A percentile compares a stretch with the other conserved stretches of the same genome.
Evolutionary conservation across 2,888 invertebrate genomes (phyloP).

Genomic region (Xestobium rufovillosum): DNA sequence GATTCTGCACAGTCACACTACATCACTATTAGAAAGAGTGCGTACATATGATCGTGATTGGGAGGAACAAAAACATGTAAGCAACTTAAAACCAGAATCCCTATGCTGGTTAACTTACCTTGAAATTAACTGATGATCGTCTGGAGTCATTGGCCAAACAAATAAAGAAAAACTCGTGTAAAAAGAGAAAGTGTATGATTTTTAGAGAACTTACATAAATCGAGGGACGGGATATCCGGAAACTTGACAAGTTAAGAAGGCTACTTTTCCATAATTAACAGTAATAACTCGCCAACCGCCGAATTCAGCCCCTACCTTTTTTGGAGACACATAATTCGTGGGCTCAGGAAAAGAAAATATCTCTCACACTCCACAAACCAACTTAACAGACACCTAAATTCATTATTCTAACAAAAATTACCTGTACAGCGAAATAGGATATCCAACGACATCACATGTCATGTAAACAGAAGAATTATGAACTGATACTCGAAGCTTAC

Average conservation of each 20-base stretch:
- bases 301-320: constrained; percentile 49
- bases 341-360: constrained; percentile 44
- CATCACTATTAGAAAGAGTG: too few relatives aligned
- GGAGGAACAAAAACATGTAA: too few relatives aligned
- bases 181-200: not conserved
- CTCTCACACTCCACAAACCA: not conserved
- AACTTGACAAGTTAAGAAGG: constrained; percentile 62
- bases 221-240: constrained; percentile 62
- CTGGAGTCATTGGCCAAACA: too few relatives aligned
- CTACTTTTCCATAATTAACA: constrained; percentile 46
- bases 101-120: constrained; percentile 24
- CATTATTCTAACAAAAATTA: constrained; percentile 44
- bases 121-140: too few relatives aligned
- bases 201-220: constrained; percentile 61
- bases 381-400: constrained; percentile 15
- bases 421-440: constrained; percentile 63
- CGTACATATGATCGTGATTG: too few relatives aligned
- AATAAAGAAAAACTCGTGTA: not conserved
- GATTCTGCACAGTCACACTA: too few relatives aligned
- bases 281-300: constrained; percentile 54
- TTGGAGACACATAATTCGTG: constrained; percentile 56
- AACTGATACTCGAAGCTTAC: constrained; percentile 51
- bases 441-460: constrained; percentile 62
- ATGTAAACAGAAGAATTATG: constrained; percentile 50
- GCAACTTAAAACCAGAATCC: constrained; percentile 28